phyloP scores from a whole-genome alignment of 2,113 vertebrate species.

The Dendrocopos noguchii region DNA sequence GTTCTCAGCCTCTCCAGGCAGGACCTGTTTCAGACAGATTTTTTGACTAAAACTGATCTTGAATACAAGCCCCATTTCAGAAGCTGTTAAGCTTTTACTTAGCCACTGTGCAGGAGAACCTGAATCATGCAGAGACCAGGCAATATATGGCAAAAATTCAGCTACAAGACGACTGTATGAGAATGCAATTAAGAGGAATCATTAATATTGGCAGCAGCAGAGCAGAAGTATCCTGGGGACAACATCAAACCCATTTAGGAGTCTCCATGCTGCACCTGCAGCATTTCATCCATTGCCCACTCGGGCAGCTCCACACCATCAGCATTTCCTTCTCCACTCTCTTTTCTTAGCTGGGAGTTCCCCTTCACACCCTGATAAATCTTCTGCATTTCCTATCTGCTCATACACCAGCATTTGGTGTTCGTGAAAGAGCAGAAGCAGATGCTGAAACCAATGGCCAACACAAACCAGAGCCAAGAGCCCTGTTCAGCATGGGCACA shows the following conservation, averaged over 20 bases:
- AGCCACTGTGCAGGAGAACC: not conserved
- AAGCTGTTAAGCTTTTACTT: not conserved
- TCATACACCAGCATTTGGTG: rapidly evolving
- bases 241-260: not conserved
- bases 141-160: not conserved
- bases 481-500: rapidly evolving
- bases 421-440: not conserved
- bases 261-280: not conserved
- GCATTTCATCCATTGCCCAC: rapidly evolving
- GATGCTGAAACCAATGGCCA: not conserved
- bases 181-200: not conserved
- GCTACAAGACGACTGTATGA: not conserved
- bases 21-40: not conserved
- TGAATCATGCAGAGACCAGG: not conserved
- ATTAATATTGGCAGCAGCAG: not conserved
- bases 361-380: rapidly evolving
- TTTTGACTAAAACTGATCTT: too few relatives aligned
- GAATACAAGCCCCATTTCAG: not conserved
- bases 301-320: not conserved
- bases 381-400: not conserved
- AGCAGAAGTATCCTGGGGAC: not conserved
- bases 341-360: not conserved
- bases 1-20: not conserved
- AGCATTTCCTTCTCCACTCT: not conserved
- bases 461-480: not conserved